These are phyloP conservation scores for Notamacropus eugenii DNA, from an alignment of 2,797 vertebrate species.

Conservation along the genomic window DNA sequence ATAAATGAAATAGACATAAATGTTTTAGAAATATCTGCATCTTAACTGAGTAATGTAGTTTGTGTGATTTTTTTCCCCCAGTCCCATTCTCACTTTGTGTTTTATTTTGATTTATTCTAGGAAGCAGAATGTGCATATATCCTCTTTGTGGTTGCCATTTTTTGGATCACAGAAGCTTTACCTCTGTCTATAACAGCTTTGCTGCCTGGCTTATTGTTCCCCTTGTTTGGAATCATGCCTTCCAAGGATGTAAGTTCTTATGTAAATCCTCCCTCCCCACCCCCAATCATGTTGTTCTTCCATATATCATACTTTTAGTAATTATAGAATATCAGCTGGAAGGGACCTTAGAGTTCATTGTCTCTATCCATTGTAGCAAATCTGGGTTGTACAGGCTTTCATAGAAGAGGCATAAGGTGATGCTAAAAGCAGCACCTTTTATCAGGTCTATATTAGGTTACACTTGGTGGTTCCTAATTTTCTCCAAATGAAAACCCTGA, in stretches of 20 bases:
- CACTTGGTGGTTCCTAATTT: not conserved
- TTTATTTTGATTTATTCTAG: slow-evolving; percentile 81
- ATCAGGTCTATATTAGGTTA: not conserved
- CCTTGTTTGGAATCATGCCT: slow-evolving; percentile 91
- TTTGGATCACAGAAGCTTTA: slow-evolving; percentile 92
- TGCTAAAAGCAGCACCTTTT: not conserved
- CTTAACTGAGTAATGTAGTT: not conserved
- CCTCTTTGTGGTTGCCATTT: slow-evolving; percentile 89
- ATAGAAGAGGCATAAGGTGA: not conserved
- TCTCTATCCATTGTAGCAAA: not conserved
- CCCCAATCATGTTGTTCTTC: not conserved
- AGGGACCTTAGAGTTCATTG: not conserved
- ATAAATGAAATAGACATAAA: not conserved
- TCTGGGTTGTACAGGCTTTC: not conserved
- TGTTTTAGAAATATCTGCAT: not conserved
- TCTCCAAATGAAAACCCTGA: not conserved
- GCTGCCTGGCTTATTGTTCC: slow-evolving; percentile 92
- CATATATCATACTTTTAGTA: not conserved
- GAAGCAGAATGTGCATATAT: slow-evolving; percentile 93
- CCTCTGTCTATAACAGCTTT: slow-evolving; percentile 92
- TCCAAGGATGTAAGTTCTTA: slow-evolving; percentile 87
- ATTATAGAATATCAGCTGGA: not conserved
- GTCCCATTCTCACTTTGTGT: not conserved
- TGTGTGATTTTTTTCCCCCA: not conserved
- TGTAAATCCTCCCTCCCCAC: not conserved